These are phyloP conservation scores for Pseudolaguvia tuberculata DNA, from an alignment of 2,113 vertebrate genomes.

Conservation along the genomic window DNA sequence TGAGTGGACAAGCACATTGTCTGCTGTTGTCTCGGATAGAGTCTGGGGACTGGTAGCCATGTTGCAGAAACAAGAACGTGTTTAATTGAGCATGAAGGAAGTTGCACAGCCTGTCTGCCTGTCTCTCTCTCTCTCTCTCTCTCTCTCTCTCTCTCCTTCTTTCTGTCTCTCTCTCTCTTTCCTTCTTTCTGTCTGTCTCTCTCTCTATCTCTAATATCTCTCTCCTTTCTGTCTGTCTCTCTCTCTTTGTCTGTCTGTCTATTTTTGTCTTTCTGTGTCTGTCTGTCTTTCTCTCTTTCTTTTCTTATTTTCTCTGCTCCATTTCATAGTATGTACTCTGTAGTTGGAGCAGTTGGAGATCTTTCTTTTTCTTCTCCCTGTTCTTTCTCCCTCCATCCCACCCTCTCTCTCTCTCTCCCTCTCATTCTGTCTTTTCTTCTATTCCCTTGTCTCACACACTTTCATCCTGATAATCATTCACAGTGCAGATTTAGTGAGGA, in stretches of 20 bases:
- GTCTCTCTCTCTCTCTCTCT: not conserved
- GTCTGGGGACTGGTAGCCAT: slow-evolving; percentile 1
- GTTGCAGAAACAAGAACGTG: not conserved
- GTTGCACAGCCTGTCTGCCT: not conserved
- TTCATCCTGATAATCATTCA: too few relatives aligned
- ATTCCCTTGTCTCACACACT: too few relatives aligned
- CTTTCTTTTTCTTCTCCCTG: not conserved
- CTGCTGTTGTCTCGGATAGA: slow-evolving; percentile 4
- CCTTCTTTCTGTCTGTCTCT: too few relatives aligned
- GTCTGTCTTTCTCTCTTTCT: not conserved
- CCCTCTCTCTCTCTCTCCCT: not conserved
- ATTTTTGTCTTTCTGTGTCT: not conserved
- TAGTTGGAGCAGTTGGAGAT: too few relatives aligned
- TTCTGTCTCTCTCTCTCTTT: not conserved
- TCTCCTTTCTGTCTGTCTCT: not conserved
- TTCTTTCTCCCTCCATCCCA: too few relatives aligned
- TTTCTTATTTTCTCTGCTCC: not conserved
- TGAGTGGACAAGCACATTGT: not conserved
- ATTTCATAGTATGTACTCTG: too few relatives aligned
- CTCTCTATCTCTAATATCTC: too few relatives aligned
- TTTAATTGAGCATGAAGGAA: not conserved
- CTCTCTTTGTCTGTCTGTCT: not conserved
- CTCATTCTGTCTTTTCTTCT: too few relatives aligned
- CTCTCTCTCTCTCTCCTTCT: not conserved
- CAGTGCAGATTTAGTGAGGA: too few relatives aligned